phyloP scores from a whole-genome alignment of 2,888 invertebrate species.

The Asteroscopus sphinx region DNA sequence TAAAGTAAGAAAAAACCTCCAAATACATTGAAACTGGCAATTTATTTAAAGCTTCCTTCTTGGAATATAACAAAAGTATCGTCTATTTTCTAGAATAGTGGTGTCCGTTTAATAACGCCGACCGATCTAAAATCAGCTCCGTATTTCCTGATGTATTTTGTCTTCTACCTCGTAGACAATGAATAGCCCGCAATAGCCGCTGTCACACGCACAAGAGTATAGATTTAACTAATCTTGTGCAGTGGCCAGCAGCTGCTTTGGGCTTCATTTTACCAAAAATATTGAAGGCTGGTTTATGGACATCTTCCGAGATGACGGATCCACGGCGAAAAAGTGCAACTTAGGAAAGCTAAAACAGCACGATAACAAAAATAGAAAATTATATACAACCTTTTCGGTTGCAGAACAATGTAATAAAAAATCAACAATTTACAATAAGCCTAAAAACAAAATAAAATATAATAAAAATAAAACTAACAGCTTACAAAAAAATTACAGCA shows the following conservation, averaged over 20 bases:
- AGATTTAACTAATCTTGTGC: constrained; percentile 96
- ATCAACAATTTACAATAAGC: neutral
- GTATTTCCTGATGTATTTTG: constrained; percentile 24
- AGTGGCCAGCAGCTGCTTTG: constrained; percentile 99
- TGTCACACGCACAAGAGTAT: constrained; percentile 99
- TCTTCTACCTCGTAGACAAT: constrained; percentile 79
- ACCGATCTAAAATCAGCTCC: constrained; percentile 28
- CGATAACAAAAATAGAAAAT: constrained; percentile 9
- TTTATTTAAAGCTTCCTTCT: neutral
- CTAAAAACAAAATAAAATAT: too few relatives aligned
- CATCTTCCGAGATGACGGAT: constrained; percentile 53
- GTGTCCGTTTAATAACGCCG: constrained; percentile 1
- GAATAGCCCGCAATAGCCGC: constrained; percentile 98
- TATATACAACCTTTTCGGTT: neutral
- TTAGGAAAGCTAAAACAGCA: constrained; percentile 35
- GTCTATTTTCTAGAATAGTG: constrained; percentile 5
- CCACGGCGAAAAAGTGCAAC: constrained; percentile 32
- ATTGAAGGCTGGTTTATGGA: constrained; percentile 57
- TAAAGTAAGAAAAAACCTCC: too few relatives aligned
- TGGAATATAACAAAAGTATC: neutral
- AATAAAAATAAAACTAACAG: constrained; percentile 37
- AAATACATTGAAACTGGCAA: neutral
- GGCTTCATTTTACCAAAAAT: constrained; percentile 88
- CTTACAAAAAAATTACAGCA: constrained; percentile 12
- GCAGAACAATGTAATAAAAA: neutral